Evolutionary conservation across 1,140 invertebrate genomes (phyloP).

Genomic region (Drosophila dunni): DNA sequence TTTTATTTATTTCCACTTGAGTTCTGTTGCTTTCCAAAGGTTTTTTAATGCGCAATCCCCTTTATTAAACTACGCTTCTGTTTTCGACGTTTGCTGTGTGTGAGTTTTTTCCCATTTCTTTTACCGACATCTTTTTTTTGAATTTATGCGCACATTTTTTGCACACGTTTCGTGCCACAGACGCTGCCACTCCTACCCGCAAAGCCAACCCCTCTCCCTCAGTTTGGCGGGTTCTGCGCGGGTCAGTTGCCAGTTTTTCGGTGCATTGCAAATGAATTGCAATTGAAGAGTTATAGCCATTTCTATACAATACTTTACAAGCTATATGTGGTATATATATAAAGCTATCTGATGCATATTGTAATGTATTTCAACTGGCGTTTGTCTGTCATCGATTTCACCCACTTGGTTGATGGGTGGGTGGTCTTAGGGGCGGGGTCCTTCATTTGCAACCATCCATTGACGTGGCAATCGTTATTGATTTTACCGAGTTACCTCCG

Average conservation of each 20-base stretch:
- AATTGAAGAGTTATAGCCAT: constrained; percentile 29
- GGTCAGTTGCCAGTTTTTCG: constrained; percentile 18
- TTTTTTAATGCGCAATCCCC: constrained; percentile 18
- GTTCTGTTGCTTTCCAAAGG: constrained; percentile 1
- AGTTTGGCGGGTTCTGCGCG: constrained; percentile 10
- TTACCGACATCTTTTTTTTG: constrained; percentile 32
- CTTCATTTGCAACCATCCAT: constrained; percentile 24
- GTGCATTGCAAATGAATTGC: constrained; percentile 44
- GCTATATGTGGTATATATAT: constrained; percentile 7
- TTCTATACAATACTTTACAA: neutral
- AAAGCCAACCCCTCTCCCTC: neutral
- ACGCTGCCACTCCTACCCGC: no score
- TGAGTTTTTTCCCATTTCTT: constrained; percentile 14
- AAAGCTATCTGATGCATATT: constrained; percentile 26
- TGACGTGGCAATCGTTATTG: constrained; percentile 71
- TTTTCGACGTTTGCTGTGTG: constrained; percentile 46
- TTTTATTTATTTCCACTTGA: constrained; percentile 4
- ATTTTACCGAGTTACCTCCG: constrained; percentile 58
- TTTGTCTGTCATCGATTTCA: constrained; percentile 57
- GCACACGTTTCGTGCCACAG: constrained; percentile 16
- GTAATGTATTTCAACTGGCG: constrained; percentile 32
- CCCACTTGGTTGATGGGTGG: constrained; percentile 9
- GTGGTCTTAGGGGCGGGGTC: constrained; percentile 21
- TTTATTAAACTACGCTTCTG: constrained; percentile 26
- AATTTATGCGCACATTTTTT: constrained; percentile 51